Conservation (phyloP, 2,113 vertebrate genomes). For the Mirza zaza region DNA sequence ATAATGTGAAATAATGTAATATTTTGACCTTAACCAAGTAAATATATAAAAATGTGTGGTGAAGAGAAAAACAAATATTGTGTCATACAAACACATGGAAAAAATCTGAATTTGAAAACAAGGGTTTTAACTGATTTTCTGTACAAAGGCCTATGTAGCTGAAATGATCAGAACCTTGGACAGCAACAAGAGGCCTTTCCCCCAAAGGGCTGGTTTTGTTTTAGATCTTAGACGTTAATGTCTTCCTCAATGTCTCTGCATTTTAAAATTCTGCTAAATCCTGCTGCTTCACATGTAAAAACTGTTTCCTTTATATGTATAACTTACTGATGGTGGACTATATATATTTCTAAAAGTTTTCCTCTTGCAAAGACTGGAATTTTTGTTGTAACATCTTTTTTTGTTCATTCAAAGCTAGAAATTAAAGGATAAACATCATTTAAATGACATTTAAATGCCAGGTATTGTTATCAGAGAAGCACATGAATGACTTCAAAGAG, state of each 20-base stretch:
- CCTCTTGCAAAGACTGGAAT: neutral
- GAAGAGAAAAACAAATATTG: neutral
- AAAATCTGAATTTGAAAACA: neutral
- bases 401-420: neutral
- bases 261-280: neutral
- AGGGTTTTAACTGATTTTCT: neutral
- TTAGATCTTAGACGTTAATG: no score
- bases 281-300: neutral
- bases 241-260: neutral
- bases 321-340: neutral
- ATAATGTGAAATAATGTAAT: neutral
- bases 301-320: neutral
- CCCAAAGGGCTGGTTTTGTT: neutral
- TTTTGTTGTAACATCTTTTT: neutral
- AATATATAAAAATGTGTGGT: neutral
- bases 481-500: neutral
- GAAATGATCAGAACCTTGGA: constrained; percentile 84
- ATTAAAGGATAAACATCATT: neutral
- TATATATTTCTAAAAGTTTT: neutral
- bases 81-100: neutral
- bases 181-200: constrained; percentile 61
- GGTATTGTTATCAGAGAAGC: neutral
- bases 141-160: rapidly evolving
- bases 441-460: neutral
- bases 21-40: neutral